These are phyloP conservation scores for Ypsolopha scabrella DNA, from an alignment of 2,888 invertebrate genomes.

Conservation along the genomic window DNA sequence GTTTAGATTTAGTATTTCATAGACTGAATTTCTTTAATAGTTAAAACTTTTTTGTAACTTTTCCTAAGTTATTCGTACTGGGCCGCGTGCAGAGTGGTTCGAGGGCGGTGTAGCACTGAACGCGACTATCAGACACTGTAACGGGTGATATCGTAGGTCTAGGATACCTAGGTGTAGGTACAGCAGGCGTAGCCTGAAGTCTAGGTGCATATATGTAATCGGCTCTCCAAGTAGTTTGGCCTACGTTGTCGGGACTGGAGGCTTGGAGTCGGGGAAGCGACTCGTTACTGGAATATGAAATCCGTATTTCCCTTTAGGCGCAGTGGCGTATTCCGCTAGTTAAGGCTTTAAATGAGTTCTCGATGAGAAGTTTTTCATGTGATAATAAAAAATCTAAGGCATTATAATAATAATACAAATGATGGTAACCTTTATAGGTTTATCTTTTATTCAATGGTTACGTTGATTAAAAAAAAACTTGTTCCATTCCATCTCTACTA, in stretches of 20 bases:
- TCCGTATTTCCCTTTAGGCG: too few species aligned
- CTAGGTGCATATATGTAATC: constrained; percentile 10
- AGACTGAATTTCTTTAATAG: constrained; percentile 14
- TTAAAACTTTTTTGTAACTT: constrained; percentile 8
- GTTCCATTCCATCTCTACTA: too few species aligned
- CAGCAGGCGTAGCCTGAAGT: constrained; percentile 16
- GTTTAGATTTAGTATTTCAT: neutral
- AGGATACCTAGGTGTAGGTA: constrained; percentile 37
- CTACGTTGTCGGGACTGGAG: neutral
- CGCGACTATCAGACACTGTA: constrained; percentile 43
- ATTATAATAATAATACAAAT: too few species aligned
- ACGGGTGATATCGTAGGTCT: constrained; percentile 48
- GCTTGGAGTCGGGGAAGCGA: too few species aligned
- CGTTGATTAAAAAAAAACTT: too few species aligned
- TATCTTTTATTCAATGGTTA: too few species aligned
- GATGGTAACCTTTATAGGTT: too few species aligned
- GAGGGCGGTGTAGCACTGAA: constrained; percentile 49
- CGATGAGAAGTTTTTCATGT: too few species aligned
- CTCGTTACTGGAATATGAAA: too few species aligned
- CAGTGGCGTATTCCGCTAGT: too few species aligned
- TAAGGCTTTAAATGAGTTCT: too few species aligned
- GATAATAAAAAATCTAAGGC: too few species aligned
- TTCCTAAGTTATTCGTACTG: constrained; percentile 10
- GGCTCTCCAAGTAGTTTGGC: neutral
- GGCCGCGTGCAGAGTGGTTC: constrained; percentile 44